Evolutionary conservation across 2,888 invertebrate genomes (phyloP), one percentile per base, ranked within the genome.

Genomic region (Trichogramma dendrolimi): DNA sequence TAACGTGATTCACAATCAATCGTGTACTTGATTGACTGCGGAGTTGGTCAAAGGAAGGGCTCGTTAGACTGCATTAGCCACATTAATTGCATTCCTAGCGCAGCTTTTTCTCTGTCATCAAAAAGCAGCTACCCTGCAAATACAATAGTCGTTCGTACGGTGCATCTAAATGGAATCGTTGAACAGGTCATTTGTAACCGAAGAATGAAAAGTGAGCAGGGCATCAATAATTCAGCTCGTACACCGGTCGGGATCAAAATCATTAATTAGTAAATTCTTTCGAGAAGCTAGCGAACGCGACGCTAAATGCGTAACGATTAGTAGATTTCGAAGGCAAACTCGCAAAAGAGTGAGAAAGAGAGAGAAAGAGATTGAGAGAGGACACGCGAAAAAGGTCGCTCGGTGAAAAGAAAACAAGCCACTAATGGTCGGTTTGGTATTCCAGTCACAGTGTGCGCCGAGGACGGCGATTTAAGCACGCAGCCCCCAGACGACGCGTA

Each of bases 11-110:
- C 27, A 27, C 27, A 27, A 27, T 27, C 27, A 27, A 27, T 27
- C 27, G 27, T 27, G 27, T 27, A 27, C 27, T 27, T 27, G 27
- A 27, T 27, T 27, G 27, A 27, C 27, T 27, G 27, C 27, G 27
- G 27, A 2, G 27, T 27, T 27, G 27, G 27, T 27, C 27, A 27
- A 27, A 27, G 27, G 27, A 3, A 27, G 3, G 27, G 27, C 65
- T 65, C 65, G 72, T 70, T 72, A 73, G 74, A 75, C 73, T 71
- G 70, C 69, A 73, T 74, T 73, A 73, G 69, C 70, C 72, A 64
- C 70, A 74, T 71, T 72, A 73, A 75, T 75, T 72, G 72, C 72
- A 70, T 72, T 70, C 69, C 69, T 67, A 66, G 71, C 66, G 51
- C 67, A 58, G 68, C 69, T 67, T 72, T 71, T 69, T 66, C 63